These are phyloP conservation scores for Mimachlamys varia DNA, from an alignment of 2,888 invertebrate genomes.

Conservation along the genomic window DNA sequence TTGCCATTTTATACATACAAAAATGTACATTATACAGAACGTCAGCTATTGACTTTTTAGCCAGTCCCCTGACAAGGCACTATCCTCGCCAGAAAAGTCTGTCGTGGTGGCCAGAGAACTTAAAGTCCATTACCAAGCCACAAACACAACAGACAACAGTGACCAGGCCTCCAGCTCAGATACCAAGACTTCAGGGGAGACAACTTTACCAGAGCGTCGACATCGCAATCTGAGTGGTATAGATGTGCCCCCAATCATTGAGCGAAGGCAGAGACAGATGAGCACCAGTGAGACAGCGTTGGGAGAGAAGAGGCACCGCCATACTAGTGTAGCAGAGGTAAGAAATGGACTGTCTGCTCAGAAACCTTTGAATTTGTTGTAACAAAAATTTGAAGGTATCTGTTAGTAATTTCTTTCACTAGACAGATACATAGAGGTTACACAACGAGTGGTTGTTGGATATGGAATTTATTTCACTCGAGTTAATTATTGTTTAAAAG, in stretches of 20 bases:
- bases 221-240: constrained; percentile 8
- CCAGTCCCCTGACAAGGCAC: background rate
- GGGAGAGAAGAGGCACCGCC: constrained; percentile 3
- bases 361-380: no score
- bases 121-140: background rate
- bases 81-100: background rate
- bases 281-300: background rate
- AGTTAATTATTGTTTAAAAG: no score
- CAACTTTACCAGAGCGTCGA: background rate
- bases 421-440: no score
- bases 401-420: no score
- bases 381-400: no score
- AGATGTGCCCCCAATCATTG: background rate
- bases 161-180: background rate
- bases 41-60: background rate
- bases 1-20: no score
- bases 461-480: no score
- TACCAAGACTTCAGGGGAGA: background rate
- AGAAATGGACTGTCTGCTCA: background rate
- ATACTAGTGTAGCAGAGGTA: constrained; percentile 2
- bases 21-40: no score
- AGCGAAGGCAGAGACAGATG: background rate
- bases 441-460: no score
- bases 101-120: background rate
- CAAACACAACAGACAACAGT: background rate